Evolutionary conservation across 1,140 invertebrate species (phyloP), one percentile per base, ranked within the genome.

Genomic region (Zaprionus nigranus): DNA sequence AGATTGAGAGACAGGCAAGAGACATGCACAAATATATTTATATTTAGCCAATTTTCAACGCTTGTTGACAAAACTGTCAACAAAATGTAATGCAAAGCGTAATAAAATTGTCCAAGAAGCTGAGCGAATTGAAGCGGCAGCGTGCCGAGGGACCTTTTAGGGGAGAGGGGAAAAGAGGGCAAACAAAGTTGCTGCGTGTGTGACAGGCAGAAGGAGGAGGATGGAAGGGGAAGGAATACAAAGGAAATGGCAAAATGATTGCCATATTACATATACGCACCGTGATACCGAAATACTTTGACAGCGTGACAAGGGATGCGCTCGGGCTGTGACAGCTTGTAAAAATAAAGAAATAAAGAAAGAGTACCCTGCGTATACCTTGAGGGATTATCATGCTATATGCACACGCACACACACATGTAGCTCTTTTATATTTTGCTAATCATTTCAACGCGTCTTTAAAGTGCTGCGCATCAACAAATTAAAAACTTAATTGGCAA

Each of bases 41-140:
- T 91, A 91, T 91, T 91, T 91, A 91, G 88, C 88, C 88, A 91
- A 91, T 91, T 91, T 91, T 91, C 84, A 91, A 91, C 88, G 88
- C 88, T 91, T 91, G 88, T 91, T 91, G 88, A 91, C 88, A 91
- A 91, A 91, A 91, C 88, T 91, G 88, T 91, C 88, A 91, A 91
- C 88, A 88, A 91, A 91, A 90, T 88, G 83, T 81, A 90, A 79
- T 81, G 85, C 85, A 90, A 85, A 90, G 85, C 85, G 85, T 90
- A 88, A 90, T 88, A 88, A 88, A 88, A 88, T 88, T 88, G 85
- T 88, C 87, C 85, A 88, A 76, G 81, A 70, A 81, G 85, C 82
- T 66, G 65, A 70, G 49, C 59, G 67, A 75, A 75, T 75, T 75
- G 73, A 70, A 64, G 67, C 63, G 40, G 54, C 54, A 59, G 43